Conservation (phyloP, 2,113 vertebrate genomes). For the Mormyrus lacerda region DNA sequence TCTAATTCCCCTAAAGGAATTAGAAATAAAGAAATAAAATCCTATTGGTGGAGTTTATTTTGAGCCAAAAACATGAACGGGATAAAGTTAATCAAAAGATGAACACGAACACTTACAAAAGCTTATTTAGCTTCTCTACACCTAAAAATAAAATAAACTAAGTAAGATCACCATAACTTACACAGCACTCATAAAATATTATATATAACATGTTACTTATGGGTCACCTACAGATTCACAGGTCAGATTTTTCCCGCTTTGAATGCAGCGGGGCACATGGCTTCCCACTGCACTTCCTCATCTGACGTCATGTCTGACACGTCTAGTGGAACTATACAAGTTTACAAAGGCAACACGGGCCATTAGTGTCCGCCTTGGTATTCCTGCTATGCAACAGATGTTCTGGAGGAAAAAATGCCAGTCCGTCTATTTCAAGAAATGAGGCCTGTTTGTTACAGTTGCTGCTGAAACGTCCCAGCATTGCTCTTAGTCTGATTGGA, state of each 20-base stretch:
- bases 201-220: background rate
- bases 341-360: background rate
- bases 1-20: background rate
- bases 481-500: background rate
- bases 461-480: background rate
- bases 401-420: conserved; percentile 13
- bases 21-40: no score
- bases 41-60: background rate
- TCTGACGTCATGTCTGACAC: background rate
- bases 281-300: background rate
- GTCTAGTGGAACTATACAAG: background rate
- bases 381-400: conserved; percentile 23
- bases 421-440: background rate
- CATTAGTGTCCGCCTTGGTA: conserved; percentile 14
- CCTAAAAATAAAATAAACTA: background rate
- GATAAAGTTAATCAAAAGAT: background rate
- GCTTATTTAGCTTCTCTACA: background rate
- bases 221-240: background rate
- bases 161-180: background rate
- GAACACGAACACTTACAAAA: background rate
- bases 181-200: background rate
- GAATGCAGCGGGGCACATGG: background rate
- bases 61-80: background rate
- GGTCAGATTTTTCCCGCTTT: background rate
- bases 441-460: conserved; percentile 11